Conservation (phyloP, 2,113 vertebrate genomes). For the Pleuronectes platessa region DNA sequence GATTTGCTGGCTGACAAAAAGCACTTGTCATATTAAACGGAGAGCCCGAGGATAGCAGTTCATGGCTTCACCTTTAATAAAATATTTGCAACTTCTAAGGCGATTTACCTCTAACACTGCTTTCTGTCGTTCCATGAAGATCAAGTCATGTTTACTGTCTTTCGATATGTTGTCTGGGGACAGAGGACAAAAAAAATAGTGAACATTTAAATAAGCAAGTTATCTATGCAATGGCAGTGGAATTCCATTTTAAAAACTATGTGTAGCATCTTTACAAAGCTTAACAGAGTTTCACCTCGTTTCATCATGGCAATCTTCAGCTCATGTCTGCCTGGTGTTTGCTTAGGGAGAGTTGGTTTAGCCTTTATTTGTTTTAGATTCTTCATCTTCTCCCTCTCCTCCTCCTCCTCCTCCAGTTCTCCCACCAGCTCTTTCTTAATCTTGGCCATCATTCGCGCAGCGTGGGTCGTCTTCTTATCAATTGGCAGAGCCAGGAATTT, state of each 20-base stretch:
- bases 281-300: constrained; percentile 70
- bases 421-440: constrained; percentile 75
- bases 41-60: too few relatives aligned
- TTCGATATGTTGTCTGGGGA: constrained; percentile 83
- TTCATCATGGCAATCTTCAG: constrained; percentile 80
- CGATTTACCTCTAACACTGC: constrained; percentile 87
- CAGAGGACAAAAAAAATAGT: not conserved
- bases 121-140: constrained; percentile 85
- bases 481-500: constrained; percentile 80
- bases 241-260: not conserved
- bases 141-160: constrained; percentile 80
- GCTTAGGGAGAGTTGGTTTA: constrained; percentile 44
- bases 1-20: too few relatives aligned
- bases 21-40: too few relatives aligned
- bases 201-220: not conserved
- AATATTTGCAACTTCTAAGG: too few relatives aligned
- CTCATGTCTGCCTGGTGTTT: constrained; percentile 41
- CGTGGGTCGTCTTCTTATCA: constrained; percentile 83
- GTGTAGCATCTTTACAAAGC: not conserved
- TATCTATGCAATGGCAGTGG: too few relatives aligned
- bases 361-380: constrained; percentile 35
- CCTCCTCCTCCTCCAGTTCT: constrained; percentile 57
- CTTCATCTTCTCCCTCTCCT: constrained; percentile 16
- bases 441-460: constrained; percentile 59
- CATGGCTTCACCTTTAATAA: too few relatives aligned